Conservation (phyloP, 2,113 vertebrate species). For the Raja brachyura region DNA sequence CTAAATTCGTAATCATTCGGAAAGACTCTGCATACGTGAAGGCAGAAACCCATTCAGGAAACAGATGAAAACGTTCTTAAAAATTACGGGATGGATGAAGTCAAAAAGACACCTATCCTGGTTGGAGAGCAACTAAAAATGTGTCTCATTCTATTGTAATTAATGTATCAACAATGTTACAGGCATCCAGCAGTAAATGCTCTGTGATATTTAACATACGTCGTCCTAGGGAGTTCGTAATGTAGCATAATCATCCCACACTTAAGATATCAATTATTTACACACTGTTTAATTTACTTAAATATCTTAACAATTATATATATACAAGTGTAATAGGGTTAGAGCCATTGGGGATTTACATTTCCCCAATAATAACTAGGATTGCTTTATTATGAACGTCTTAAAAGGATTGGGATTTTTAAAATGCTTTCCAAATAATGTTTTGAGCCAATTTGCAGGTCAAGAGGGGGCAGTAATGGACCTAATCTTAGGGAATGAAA, state of each 20-base stretch:
- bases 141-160: neutral
- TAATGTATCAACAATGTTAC: neutral
- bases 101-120: neutral
- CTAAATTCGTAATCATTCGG: neutral
- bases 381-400: too few species aligned
- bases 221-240: neutral
- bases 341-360: too few species aligned
- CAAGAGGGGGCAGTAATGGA: too few species aligned
- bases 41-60: neutral
- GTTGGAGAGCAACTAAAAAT: too few species aligned
- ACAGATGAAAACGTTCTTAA: neutral
- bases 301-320: neutral
- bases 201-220: neutral
- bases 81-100: neutral
- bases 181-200: neutral
- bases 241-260: neutral
- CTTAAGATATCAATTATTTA: neutral
- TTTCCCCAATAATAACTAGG: too few species aligned
- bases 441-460: too few species aligned
- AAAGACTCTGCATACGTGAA: neutral
- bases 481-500: too few species aligned
- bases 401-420: too few species aligned
- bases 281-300: neutral
- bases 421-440: too few species aligned
- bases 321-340: too few species aligned